A percentile compares a stretch with the other conserved stretches of the same genome.
These are phyloP conservation scores for Hydrotaea diabolus DNA, from an alignment of 2,888 invertebrate genomes.

Conservation along the genomic window DNA sequence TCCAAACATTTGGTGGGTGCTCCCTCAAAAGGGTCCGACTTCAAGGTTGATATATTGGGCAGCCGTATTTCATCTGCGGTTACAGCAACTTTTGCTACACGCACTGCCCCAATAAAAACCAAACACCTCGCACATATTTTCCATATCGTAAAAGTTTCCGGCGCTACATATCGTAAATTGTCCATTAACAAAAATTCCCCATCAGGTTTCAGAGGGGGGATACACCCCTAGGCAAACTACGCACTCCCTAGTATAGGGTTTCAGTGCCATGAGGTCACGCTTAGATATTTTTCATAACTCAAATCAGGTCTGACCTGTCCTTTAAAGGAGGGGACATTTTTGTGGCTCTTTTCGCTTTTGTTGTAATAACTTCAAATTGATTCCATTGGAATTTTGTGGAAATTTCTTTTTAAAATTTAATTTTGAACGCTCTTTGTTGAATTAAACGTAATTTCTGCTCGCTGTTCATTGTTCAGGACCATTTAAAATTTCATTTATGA, in stretches of 20 bases:
- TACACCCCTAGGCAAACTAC: no score
- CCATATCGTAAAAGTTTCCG: slow-evolving; percentile 24
- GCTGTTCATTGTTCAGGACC: background rate
- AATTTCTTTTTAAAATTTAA: slow-evolving; percentile 2
- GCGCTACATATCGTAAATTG: slow-evolving; percentile 26
- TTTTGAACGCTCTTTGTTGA: slow-evolving; percentile 14
- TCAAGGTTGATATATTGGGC: slow-evolving; percentile 24
- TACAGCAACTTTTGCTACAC: slow-evolving; percentile 9
- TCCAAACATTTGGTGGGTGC: slow-evolving; percentile 3
- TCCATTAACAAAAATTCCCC: slow-evolving; percentile 11
- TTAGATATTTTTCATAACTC: background rate
- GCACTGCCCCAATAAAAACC: no score
- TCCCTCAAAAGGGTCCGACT: slow-evolving; percentile 17
- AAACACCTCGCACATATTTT: background rate
- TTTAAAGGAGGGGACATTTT: background rate
- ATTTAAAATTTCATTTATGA: slow-evolving; percentile 38
- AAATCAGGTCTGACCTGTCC: background rate
- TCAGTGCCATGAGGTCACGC: background rate
- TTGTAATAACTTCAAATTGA: background rate
- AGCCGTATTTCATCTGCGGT: slow-evolving; percentile 26
- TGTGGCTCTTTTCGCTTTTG: background rate
- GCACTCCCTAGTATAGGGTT: background rate
- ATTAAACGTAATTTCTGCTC: background rate
- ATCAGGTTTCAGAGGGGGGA: no score
- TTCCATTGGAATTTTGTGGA: background rate